Conservation (phyloP, 1,140 invertebrate species). For the Aleiodes sp. region DNA sequence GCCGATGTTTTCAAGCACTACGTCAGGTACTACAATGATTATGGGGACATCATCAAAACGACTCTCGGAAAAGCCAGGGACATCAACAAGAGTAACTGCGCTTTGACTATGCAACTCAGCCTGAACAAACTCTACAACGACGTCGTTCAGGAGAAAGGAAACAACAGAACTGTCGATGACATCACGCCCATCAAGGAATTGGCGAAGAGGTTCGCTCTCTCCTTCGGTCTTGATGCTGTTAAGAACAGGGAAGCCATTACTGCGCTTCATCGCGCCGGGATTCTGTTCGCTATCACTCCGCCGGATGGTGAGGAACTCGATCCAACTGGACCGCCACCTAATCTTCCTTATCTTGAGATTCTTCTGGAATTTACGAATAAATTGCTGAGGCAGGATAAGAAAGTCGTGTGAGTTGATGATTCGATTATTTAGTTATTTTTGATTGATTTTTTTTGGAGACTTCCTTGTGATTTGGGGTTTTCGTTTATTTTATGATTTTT, state of each 20-base stretch:
- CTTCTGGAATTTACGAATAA: constrained; percentile 96
- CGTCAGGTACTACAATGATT: constrained; percentile 98
- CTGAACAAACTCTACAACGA: constrained; percentile 86
- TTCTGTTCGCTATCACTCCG: constrained; percentile 85
- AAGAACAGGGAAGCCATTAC: constrained; percentile 98
- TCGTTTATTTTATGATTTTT: neutral
- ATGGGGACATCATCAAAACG: constrained; percentile 99
- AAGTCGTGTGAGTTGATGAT: too few species aligned
- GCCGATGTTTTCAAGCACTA: constrained; percentile 98
- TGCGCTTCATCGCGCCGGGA: constrained; percentile 93
- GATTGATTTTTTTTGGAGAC: constrained; percentile 16
- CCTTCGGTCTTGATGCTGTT: constrained; percentile 96
- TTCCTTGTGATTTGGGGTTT: neutral
- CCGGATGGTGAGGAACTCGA: constrained; percentile 72
- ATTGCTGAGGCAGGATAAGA: constrained; percentile 95
- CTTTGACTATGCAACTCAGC: constrained; percentile 92
- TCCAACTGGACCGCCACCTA: constrained; percentile 82
- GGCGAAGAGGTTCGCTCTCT: constrained; percentile 95
- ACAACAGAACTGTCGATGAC: constrained; percentile 78
- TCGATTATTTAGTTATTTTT: constrained; percentile 69
- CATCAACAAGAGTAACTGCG: constrained; percentile 97
- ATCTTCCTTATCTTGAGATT: constrained; percentile 93
- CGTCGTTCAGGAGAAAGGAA: constrained; percentile 71
- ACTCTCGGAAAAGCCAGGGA: constrained; percentile 96
- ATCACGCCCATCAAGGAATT: constrained; percentile 93